A percentile compares a stretch with the other conserved stretches of the same genome.
Conservation (phyloP, 2,888 invertebrate species). For the Drosophila flavopinicola region DNA sequence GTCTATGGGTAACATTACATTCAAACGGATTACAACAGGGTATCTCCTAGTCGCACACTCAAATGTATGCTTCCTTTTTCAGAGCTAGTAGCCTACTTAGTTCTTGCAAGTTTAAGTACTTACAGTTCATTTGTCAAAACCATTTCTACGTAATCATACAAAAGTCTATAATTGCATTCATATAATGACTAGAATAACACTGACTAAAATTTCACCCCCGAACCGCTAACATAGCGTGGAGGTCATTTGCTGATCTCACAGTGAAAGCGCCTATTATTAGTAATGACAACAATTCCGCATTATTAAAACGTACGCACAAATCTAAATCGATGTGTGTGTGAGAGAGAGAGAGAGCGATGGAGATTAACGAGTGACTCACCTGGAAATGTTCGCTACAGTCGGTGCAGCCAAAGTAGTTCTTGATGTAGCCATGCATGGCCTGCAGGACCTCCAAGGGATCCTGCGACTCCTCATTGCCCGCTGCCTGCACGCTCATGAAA, state of each 20-base stretch:
- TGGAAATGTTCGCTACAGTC: constrained; percentile 96
- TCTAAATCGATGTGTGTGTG: background rate
- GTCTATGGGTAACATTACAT: too few species aligned
- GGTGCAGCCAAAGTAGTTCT: constrained; percentile 96
- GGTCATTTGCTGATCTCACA: constrained; percentile 39
- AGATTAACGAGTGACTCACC: constrained; percentile 75
- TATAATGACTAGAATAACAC: background rate
- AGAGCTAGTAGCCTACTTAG: too few species aligned
- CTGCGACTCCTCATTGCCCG: constrained; percentile 84
- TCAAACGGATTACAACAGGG: too few species aligned
- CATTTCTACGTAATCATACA: too few species aligned
- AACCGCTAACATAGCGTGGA: background rate
- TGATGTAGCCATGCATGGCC: constrained; percentile 94
- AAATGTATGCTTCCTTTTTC: too few species aligned
- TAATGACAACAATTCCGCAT: background rate
- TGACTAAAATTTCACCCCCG: background rate
- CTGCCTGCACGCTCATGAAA: constrained; percentile 92
- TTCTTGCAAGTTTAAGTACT: too few species aligned
- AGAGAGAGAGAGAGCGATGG: background rate
- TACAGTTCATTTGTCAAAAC: too few species aligned
- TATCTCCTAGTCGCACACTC: too few species aligned
- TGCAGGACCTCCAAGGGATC: constrained; percentile 90
- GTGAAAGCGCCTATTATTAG: constrained; percentile 34
- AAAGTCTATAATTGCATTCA: too few species aligned
- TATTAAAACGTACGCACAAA: constrained; percentile 39